Evolutionary conservation across 2,113 vertebrate genomes (phyloP).

Genomic region (Edolisoma coerulescens): DNA sequence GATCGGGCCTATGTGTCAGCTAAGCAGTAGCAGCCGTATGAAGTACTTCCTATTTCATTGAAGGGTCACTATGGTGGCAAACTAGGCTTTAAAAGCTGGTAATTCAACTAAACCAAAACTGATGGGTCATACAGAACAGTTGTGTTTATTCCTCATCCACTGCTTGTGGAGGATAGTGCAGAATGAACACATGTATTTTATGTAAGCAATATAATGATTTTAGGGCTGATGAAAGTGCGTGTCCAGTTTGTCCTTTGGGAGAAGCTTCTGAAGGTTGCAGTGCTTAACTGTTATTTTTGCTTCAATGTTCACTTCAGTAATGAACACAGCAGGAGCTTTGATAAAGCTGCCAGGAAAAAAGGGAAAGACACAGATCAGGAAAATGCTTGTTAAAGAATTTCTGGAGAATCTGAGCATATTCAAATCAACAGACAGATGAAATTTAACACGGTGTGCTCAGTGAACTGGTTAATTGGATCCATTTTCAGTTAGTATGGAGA

Average conservation of each 20-base stretch:
- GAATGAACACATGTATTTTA: neutral
- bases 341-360: neutral
- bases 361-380: neutral
- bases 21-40: neutral
- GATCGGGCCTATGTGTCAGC: neutral
- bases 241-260: neutral
- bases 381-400: slow-evolving; percentile 27
- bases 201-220: neutral
- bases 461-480: slow-evolving; percentile 43
- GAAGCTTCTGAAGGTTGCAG: neutral
- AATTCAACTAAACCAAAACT: neutral
- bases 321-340: neutral
- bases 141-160: neutral
- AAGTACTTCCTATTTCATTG: neutral
- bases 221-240: neutral
- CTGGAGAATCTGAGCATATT: slow-evolving; percentile 13
- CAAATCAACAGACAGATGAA: slow-evolving; percentile 12
- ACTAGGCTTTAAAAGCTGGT: neutral
- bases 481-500: slow-evolving; percentile 25
- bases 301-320: neutral
- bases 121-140: neutral
- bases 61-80: neutral
- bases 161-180: neutral
- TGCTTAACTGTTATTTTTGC: neutral
- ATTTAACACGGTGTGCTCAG: neutral